Evolutionary conservation across 2,888 invertebrate species (phyloP).

Genomic region (Teleiodes luculella): DNA sequence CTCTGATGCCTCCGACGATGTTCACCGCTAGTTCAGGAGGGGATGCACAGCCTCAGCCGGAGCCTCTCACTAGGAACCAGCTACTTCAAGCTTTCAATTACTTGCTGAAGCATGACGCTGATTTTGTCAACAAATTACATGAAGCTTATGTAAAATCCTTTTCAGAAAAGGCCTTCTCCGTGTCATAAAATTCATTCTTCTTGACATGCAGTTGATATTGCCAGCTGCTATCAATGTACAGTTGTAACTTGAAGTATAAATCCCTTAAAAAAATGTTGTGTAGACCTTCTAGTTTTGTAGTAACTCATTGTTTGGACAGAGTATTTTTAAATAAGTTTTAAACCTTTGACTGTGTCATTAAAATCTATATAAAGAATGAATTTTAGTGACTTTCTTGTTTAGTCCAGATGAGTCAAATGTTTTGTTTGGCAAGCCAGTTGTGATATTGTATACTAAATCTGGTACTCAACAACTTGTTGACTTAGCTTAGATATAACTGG

Average conservation of each 20-base stretch:
- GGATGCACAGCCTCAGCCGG: conserved; percentile 69
- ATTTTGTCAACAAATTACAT: conserved; percentile 92
- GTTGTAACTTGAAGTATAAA: conserved; percentile 71
- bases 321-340: conserved; percentile 76
- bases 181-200: conserved; percentile 63
- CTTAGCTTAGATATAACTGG: conserved; percentile 37
- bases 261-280: conserved; percentile 64
- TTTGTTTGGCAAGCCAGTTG: conserved; percentile 57
- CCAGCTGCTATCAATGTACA: conserved; percentile 61
- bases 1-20: conserved; percentile 92
- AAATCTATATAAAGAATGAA: conserved; percentile 66
- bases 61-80: conserved; percentile 92
- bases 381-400: conserved; percentile 57
- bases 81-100: conserved; percentile 93
- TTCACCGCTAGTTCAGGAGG: conserved; percentile 81
- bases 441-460: conserved; percentile 52
- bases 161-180: conserved; percentile 79
- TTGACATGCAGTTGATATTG: conserved; percentile 43
- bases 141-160: conserved; percentile 95
- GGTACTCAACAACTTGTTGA: conserved; percentile 32
- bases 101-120: conserved; percentile 90
- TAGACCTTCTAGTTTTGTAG: conserved; percentile 68
- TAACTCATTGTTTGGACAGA: conserved; percentile 62
- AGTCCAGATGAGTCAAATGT: conserved; percentile 43
- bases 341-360: conserved; percentile 63